Percentiles rank a stretch among this genome's conserved stretches.
phyloP scores from a whole-genome alignment of 1,140 invertebrate species.

The Drosophila tsacasi region DNA sequence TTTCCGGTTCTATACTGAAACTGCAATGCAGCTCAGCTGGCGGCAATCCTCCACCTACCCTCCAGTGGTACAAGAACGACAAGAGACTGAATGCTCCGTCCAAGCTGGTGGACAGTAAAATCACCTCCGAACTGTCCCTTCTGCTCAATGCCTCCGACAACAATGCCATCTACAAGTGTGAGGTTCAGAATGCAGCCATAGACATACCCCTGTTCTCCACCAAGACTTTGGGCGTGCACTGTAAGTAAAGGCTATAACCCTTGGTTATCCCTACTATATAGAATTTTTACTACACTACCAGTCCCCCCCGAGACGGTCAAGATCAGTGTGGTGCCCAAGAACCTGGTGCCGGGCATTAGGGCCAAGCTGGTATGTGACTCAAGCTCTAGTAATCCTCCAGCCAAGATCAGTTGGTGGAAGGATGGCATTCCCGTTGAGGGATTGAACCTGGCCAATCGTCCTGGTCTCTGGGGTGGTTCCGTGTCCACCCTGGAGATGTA shows the following conservation, averaged over 20 bases:
- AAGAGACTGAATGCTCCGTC: constrained; percentile 90
- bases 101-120: constrained; percentile 91
- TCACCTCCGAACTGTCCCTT: constrained; percentile 93
- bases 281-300: constrained; percentile 83
- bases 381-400: constrained; percentile 96
- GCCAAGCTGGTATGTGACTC: constrained; percentile 94
- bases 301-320: constrained; percentile 94
- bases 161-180: constrained; percentile 94
- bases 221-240: constrained; percentile 93
- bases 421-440: constrained; percentile 92
- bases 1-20: constrained; percentile 93
- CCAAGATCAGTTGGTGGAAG: constrained; percentile 95
- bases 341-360: constrained; percentile 90
- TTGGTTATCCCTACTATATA: background rate
- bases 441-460: constrained; percentile 89
- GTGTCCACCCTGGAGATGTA: constrained; percentile 92
- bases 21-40: constrained; percentile 95
- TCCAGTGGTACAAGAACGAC: constrained; percentile 96
- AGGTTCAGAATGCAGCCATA: constrained; percentile 95
- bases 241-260: constrained; percentile 88
- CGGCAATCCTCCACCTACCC: constrained; percentile 95
- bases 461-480: constrained; percentile 92
- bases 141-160: constrained; percentile 95
- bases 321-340: constrained; percentile 91
- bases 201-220: constrained; percentile 93